These are phyloP conservation scores for Micronisus gabar DNA, from an alignment of 2,113 vertebrate species.

Conservation along the genomic window DNA sequence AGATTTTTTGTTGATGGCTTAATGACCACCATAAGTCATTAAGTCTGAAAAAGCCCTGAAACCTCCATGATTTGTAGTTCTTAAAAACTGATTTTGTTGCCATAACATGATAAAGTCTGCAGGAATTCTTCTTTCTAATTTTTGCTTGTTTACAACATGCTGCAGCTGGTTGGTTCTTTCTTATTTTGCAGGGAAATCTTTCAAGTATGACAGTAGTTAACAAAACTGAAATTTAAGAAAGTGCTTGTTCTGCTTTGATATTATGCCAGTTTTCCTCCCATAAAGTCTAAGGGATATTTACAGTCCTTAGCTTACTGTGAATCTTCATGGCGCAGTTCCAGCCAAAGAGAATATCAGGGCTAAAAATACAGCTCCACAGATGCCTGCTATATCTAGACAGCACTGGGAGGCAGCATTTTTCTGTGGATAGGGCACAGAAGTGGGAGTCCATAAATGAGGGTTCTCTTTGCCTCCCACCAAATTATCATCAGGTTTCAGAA, in stretches of 20 bases:
- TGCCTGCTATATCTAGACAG: neutral
- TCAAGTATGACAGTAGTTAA: slow-evolving; percentile 27
- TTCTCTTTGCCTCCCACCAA: neutral
- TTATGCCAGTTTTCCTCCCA: slow-evolving; percentile 48
- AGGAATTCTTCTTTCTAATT: slow-evolving; percentile 55
- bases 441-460: neutral
- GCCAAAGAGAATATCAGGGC: neutral
- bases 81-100: slow-evolving; percentile 57
- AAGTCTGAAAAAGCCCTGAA: slow-evolving; percentile 50
- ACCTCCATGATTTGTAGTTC: slow-evolving; percentile 51
- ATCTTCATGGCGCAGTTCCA: slow-evolving; percentile 51
- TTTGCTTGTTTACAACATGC: slow-evolving; percentile 25
- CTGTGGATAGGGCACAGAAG: neutral
- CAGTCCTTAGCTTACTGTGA: slow-evolving; percentile 47
- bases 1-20: slow-evolving; percentile 49
- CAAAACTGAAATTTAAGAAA: slow-evolving; percentile 56
- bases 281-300: slow-evolving; percentile 46
- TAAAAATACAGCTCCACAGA: slow-evolving; percentile 36
- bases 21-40: slow-evolving; percentile 43
- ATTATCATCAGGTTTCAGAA: neutral
- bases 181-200: slow-evolving; percentile 48
- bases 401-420: slow-evolving; percentile 56
- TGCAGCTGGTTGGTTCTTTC: slow-evolving; percentile 24
- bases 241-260: slow-evolving; percentile 51
- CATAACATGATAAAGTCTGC: slow-evolving; percentile 33